Evolutionary conservation across 2,797 vertebrate genomes (phyloP).

Genomic region (Valencia hispanica): DNA sequence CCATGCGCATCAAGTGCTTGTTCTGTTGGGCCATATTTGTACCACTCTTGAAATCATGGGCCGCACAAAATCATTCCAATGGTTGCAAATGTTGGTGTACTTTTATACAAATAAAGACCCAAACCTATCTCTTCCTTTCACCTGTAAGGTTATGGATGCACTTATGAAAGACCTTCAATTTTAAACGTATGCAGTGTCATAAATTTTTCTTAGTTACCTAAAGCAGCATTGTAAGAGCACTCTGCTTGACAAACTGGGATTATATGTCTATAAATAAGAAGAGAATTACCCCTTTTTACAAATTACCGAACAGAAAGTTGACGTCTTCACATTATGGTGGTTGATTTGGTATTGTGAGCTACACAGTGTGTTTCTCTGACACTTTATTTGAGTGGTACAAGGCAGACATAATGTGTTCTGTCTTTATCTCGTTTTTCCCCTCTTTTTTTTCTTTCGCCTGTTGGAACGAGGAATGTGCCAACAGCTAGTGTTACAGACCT

Average conservation of each 20-base stretch:
- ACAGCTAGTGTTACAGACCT: conserved; percentile 33
- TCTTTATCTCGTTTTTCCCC: conserved; percentile 52
- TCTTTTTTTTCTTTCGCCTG: conserved; percentile 34
- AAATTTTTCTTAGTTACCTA: conserved; percentile 84
- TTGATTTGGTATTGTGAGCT: conserved; percentile 81
- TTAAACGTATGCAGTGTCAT: conserved; percentile 48
- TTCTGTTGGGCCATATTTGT: too few relatives aligned
- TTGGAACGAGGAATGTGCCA: conserved; percentile 58
- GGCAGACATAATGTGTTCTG: conserved; percentile 67
- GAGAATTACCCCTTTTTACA: conserved; percentile 81
- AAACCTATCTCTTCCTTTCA: neutral
- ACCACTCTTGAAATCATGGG: neutral
- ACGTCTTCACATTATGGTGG: conserved; percentile 79
- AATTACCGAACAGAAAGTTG: conserved; percentile 81
- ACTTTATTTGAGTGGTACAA: conserved; percentile 77
- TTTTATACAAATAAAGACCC: neutral
- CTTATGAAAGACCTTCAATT: conserved; percentile 37
- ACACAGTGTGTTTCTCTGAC: conserved; percentile 60
- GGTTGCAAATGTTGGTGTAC: neutral
- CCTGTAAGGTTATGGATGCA: neutral
- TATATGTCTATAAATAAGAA: conserved; percentile 84
- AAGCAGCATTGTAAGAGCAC: conserved; percentile 77
- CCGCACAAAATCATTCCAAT: neutral
- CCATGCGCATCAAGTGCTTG: too few relatives aligned
- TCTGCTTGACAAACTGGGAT: conserved; percentile 81